These are phyloP conservation scores for Poeciliopsis infans DNA, from an alignment of 2,797 vertebrate genomes.

Conservation along the genomic window DNA sequence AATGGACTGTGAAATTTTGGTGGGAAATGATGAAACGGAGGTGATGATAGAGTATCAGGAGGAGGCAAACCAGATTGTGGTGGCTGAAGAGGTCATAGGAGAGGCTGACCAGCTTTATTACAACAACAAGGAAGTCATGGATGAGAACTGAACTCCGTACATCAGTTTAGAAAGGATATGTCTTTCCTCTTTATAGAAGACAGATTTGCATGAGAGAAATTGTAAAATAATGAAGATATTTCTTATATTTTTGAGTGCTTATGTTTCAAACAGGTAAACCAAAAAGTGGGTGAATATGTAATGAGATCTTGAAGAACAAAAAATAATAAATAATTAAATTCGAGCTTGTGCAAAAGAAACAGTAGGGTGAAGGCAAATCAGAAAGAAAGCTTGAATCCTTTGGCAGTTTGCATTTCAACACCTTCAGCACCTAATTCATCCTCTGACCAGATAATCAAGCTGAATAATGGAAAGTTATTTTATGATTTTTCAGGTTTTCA, in stretches of 20 bases:
- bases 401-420: not conserved
- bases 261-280: not conserved
- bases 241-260: not conserved
- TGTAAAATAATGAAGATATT: not conserved
- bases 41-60: not conserved
- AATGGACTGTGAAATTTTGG: conserved; percentile 2
- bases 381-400: not conserved
- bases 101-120: conserved; percentile 26
- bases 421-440: not conserved
- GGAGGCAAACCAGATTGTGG: not conserved
- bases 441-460: not conserved
- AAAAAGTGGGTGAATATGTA: not conserved
- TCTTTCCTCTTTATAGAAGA: not conserved
- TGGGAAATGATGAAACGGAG: not conserved
- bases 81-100: not conserved
- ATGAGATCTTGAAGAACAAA: not conserved
- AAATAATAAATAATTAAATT: not conserved
- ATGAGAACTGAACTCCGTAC: not conserved
- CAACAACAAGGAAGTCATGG: conserved; percentile 16
- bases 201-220: not conserved
- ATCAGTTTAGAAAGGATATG: not conserved
- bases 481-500: not conserved
- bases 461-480: not conserved
- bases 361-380: not conserved
- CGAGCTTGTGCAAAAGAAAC: not conserved